Percentiles rank a stretch among this genome's conserved stretches.
Conservation (phyloP, 1,140 invertebrate species). For the Paraescarpia echinospica region DNA sequence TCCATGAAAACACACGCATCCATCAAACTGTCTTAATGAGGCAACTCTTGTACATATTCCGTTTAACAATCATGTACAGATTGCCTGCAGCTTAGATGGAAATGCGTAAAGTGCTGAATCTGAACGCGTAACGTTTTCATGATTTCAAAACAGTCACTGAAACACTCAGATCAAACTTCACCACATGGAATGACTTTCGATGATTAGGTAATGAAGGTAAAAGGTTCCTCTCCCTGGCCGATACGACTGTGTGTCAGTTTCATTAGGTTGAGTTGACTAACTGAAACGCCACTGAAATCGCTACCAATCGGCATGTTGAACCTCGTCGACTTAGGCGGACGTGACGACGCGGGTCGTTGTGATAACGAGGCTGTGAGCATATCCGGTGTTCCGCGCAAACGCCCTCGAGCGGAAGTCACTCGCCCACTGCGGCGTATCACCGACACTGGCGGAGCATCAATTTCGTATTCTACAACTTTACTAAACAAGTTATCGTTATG, state of each 20-base stretch:
- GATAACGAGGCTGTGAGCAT: background rate
- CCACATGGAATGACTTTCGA: background rate
- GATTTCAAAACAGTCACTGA: background rate
- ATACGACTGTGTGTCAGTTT: background rate
- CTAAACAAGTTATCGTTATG: constrained; percentile 8
- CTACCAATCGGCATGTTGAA: background rate
- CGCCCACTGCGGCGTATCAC: background rate
- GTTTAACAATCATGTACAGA: no score
- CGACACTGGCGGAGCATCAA: background rate
- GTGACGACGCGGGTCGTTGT: background rate
- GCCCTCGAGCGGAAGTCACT: constrained; percentile 4
- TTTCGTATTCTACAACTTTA: background rate
- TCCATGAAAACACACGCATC: background rate
- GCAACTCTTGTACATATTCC: background rate
- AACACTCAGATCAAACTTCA: background rate
- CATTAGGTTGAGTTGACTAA: background rate
- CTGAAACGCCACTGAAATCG: background rate
- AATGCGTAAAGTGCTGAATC: background rate
- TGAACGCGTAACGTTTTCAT: background rate
- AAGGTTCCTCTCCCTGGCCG: background rate
- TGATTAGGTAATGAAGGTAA: background rate
- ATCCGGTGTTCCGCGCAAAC: background rate
- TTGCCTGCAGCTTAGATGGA: background rate
- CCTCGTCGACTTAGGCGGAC: background rate
- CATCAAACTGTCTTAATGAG: background rate